Evolutionary conservation across 2,113 vertebrate genomes (phyloP).

Genomic region (Pollachius pollachius): DNA sequence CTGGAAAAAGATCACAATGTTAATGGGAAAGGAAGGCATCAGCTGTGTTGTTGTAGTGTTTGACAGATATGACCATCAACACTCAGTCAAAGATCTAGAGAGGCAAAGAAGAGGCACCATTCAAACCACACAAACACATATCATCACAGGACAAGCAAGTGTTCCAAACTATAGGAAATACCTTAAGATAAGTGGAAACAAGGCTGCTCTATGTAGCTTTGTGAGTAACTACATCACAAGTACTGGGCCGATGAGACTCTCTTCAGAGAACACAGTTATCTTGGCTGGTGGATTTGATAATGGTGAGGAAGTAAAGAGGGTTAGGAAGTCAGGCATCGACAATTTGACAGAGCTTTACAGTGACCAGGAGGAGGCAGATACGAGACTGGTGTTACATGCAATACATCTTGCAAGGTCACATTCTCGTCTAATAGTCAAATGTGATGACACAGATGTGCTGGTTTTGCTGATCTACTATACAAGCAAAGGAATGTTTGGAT

Average conservation of each 20-base stretch:
- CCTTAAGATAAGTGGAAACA: constrained; percentile 12
- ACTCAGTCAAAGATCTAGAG: not conserved
- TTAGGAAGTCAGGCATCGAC: not conserved
- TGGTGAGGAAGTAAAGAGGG: not conserved
- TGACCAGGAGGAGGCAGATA: constrained; percentile 19
- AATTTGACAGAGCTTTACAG: not conserved
- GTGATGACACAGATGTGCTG: constrained; percentile 14
- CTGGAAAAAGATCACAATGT: constrained; percentile 14
- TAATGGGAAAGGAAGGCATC: constrained; percentile 15
- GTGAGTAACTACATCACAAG: constrained; percentile 4
- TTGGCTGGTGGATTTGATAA: no score
- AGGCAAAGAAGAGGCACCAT: not conserved
- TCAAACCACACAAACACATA: not conserved
- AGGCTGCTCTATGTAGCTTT: constrained; percentile 11
- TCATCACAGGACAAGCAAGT: constrained; percentile 7
- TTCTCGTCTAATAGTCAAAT: constrained; percentile 11
- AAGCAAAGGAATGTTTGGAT: constrained; percentile 20
- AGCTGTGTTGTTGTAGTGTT: constrained; percentile 15
- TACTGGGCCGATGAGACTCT: constrained; percentile 7
- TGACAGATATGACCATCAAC: not conserved
- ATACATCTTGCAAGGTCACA: constrained; percentile 16
- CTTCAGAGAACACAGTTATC: not conserved
- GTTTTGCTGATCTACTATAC: constrained; percentile 8
- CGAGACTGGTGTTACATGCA: constrained; percentile 12
- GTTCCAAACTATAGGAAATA: constrained; percentile 4